Percentiles rank a stretch among this genome's conserved stretches.
These are phyloP conservation scores for Chaetodon trifascialis DNA, from an alignment of 2,113 vertebrate genomes.

Conservation along the genomic window DNA sequence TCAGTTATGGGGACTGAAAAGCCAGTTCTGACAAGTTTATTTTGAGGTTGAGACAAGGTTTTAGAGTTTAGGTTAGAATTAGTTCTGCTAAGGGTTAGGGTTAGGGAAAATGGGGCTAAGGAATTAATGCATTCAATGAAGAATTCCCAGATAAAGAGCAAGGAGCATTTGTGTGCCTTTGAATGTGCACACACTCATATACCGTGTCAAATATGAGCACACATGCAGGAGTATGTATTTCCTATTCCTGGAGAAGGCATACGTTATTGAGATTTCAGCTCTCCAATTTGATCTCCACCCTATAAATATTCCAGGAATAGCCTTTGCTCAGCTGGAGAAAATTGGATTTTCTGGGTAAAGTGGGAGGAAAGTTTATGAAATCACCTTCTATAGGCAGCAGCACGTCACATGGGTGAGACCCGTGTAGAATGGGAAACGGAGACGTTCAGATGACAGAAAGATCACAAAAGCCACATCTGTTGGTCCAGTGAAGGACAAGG, in stretches of 20 bases:
- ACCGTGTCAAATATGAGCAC: constrained; percentile 9
- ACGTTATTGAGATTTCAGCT: constrained; percentile 43
- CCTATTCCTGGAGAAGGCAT: constrained; percentile 21
- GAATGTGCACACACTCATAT: background rate
- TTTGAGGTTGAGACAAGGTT: constrained; percentile 12
- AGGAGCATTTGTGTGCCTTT: background rate
- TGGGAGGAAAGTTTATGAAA: constrained; percentile 73
- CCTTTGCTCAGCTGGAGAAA: constrained; percentile 69
- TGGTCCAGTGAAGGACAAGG: constrained; percentile 6
- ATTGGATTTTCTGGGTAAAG: constrained; percentile 76
- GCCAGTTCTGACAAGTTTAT: background rate
- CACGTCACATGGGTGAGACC: constrained; percentile 29
- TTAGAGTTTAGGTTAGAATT: constrained; percentile 9
- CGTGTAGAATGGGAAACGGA: constrained; percentile 18
- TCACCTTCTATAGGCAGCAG: constrained; percentile 40
- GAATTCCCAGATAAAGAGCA: background rate
- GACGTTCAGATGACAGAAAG: constrained; percentile 28
- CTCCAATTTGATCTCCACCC: constrained; percentile 71
- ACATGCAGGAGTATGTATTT: constrained; percentile 13
- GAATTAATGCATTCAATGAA: background rate
- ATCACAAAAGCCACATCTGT: constrained; percentile 41
- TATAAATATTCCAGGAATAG: constrained; percentile 77
- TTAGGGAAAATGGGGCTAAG: background rate
- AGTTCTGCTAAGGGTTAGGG: background rate
- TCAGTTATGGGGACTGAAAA: background rate